phyloP scores from a whole-genome alignment of 2,113 vertebrate species.

The Lagopus leucura region DNA sequence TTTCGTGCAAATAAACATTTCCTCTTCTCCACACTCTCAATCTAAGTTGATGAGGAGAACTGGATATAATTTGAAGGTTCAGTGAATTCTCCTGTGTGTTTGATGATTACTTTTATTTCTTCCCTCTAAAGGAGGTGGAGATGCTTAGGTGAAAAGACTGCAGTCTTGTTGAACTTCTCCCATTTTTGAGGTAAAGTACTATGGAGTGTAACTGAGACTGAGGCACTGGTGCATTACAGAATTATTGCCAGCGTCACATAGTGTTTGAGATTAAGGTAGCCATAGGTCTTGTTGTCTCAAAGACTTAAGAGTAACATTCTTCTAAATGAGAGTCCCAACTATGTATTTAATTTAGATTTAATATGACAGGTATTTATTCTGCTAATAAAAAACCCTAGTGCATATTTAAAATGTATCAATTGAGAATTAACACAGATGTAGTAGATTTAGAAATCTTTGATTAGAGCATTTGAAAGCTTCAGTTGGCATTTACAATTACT shows the following conservation, averaged over 20 bases:
- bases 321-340: conserved; percentile 32
- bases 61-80: background rate
- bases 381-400: conserved; percentile 32
- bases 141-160: background rate
- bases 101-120: background rate
- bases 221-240: background rate
- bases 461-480: conserved; percentile 11
- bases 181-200: background rate
- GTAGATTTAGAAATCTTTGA: conserved; percentile 35
- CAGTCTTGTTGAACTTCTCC: conserved; percentile 12
- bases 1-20: background rate
- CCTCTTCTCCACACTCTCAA: background rate
- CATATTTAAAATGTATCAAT: conserved; percentile 59
- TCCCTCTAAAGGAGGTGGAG: background rate
- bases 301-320: conserved; percentile 44
- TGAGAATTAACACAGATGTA: conserved; percentile 39
- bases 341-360: conserved; percentile 52
- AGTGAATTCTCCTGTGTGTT: background rate
- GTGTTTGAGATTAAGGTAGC: conserved; percentile 43
- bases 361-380: conserved; percentile 54
- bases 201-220: background rate
- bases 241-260: background rate
- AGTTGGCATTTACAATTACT: conserved; percentile 7
- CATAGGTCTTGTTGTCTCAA: conserved; percentile 11
- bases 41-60: background rate